Percentiles rank a stretch among this genome's conserved stretches.
Evolutionary conservation across 2,797 vertebrate genomes (phyloP).

Genomic region (Saxicola maurus): DNA sequence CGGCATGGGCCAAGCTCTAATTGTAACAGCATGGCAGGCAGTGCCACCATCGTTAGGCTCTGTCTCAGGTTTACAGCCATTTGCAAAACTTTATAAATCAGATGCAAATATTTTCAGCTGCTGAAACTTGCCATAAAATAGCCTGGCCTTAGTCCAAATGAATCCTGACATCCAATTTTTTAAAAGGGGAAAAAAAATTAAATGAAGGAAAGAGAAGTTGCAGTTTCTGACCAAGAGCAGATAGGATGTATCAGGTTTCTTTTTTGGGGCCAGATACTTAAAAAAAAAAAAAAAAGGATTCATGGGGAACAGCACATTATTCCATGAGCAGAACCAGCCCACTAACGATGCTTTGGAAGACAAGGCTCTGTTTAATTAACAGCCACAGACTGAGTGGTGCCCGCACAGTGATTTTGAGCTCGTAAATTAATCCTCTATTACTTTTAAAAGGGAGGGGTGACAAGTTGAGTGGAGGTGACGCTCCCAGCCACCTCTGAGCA

Average conservation of each 20-base stretch:
- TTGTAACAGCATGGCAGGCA: slow-evolving; percentile 31
- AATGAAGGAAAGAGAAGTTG: not conserved
- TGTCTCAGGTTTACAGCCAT: not conserved
- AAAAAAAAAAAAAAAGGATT: not conserved
- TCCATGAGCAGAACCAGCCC: not conserved
- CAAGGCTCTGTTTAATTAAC: not conserved
- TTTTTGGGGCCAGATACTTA: not conserved
- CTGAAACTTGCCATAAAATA: slow-evolving; percentile 43
- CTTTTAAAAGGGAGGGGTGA: not conserved
- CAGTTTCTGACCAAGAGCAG: slow-evolving; percentile 15
- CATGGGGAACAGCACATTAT: not conserved
- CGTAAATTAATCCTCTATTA: not conserved
- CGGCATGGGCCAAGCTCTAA: not conserved
- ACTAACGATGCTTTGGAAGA: not conserved
- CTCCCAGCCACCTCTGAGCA: not conserved
- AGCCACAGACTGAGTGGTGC: not conserved
- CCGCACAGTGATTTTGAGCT: not conserved
- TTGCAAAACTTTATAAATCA: slow-evolving; percentile 58
- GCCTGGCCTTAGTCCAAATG: slow-evolving; percentile 38
- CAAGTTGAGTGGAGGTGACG: not conserved
- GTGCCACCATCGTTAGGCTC: not conserved
- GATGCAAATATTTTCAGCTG: slow-evolving; percentile 56
- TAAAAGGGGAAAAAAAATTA: not conserved
- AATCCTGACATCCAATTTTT: slow-evolving; percentile 50
- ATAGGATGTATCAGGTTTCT: slow-evolving; percentile 22